Evolutionary conservation across 2,113 vertebrate species (phyloP).

Genomic region (Cavia aperea): DNA sequence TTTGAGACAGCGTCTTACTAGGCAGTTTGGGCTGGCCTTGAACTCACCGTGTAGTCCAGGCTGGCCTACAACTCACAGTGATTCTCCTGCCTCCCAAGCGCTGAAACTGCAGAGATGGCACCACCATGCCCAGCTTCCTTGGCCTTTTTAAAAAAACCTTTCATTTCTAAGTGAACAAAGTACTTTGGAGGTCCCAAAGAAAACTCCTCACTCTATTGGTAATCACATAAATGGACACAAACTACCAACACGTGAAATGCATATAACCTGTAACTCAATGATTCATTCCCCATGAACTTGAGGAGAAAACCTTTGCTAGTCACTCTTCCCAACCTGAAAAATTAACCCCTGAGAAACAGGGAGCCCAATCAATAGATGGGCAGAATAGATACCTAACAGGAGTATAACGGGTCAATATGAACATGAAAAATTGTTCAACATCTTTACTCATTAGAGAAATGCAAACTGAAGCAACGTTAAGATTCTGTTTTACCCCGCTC

Average conservation of each 20-base stretch:
- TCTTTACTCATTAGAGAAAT: neutral
- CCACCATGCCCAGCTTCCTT: neutral
- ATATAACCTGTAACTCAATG: neutral
- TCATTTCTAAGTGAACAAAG: neutral
- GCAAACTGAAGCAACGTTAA: neutral
- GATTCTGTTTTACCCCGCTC: neutral
- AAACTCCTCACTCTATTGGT: neutral
- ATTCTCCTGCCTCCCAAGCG: neutral
- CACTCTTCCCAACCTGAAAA: neutral
- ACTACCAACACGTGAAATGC: neutral
- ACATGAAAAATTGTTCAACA: neutral
- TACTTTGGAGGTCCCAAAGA: conserved; percentile 24
- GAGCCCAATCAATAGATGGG: neutral
- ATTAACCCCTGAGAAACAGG: neutral
- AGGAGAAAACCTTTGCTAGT: neutral
- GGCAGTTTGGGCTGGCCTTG: neutral
- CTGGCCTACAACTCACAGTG: neutral
- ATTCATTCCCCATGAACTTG: neutral
- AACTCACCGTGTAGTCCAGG: neutral
- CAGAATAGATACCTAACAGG: neutral
- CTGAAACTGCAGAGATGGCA: neutral
- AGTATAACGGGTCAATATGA: neutral
- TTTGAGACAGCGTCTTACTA: neutral
- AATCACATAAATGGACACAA: neutral
- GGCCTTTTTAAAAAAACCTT: neutral